Evolutionary conservation across 2,888 invertebrate genomes (phyloP).

Genomic region (Hipparchia sbordonii): DNA sequence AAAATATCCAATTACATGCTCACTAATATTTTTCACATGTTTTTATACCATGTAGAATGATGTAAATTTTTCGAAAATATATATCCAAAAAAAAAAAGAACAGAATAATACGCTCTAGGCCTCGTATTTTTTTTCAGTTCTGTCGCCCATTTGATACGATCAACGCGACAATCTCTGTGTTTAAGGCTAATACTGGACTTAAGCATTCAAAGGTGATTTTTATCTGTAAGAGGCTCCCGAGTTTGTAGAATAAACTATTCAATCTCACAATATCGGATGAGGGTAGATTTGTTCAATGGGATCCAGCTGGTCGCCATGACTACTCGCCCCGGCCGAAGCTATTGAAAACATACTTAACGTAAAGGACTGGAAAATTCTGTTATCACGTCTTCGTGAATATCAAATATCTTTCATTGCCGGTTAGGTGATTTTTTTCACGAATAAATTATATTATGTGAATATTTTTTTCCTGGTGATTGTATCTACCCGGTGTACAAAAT

Average conservation of each 20-base stretch:
- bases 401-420: slow-evolving; percentile 38
- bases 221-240: slow-evolving; percentile 60
- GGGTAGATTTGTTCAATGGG: slow-evolving; percentile 71
- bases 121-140: neutral
- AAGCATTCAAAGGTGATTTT: slow-evolving; percentile 56
- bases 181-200: slow-evolving; percentile 29
- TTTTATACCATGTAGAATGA: too few relatives aligned
- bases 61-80: too few relatives aligned
- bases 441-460: slow-evolving; percentile 9
- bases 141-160: neutral
- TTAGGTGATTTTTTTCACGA: slow-evolving; percentile 36
- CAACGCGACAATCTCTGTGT: slow-evolving; percentile 4
- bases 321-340: slow-evolving; percentile 58
- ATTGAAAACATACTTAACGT: slow-evolving; percentile 45
- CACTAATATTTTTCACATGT: too few relatives aligned
- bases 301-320: slow-evolving; percentile 69
- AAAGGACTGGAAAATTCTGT: slow-evolving; percentile 47
- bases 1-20: too few relatives aligned
- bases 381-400: slow-evolving; percentile 46
- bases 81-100: neutral
- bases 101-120: neutral
- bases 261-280: slow-evolving; percentile 71
- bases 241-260: slow-evolving; percentile 72
- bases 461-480: slow-evolving; percentile 9
- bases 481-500: neutral